Conservation (phyloP, 2,113 vertebrate species). For the Perca schrenkii region DNA sequence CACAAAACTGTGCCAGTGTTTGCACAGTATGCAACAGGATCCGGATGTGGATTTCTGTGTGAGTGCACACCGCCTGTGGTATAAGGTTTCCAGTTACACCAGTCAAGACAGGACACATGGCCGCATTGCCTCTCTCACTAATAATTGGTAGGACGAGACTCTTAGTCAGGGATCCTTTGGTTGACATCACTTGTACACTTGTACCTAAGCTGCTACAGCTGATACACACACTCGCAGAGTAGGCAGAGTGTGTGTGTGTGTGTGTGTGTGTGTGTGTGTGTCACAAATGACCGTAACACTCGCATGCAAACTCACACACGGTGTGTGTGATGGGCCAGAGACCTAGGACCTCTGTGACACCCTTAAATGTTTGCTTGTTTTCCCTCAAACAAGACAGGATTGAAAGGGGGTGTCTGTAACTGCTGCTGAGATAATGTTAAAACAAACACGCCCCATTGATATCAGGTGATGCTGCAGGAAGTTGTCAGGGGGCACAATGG, state of each 20-base stretch:
- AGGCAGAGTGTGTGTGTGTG: conserved; percentile 20
- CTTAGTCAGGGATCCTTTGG: conserved; percentile 44
- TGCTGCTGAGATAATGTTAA: conserved; percentile 80
- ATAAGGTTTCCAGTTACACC: conserved; percentile 55
- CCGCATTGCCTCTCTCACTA: conserved; percentile 33
- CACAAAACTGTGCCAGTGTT: not conserved
- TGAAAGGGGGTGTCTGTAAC: conserved; percentile 69
- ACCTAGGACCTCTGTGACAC: conserved; percentile 74
- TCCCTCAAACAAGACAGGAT: conserved; percentile 63
- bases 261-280: conserved; percentile 21
- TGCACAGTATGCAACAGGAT: conserved; percentile 13
- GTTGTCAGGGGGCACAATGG: conserved; percentile 76
- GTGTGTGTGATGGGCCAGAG: conserved; percentile 43
- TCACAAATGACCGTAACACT: conserved; percentile 24
- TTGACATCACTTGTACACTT: conserved; percentile 55
- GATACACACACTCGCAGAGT: conserved; percentile 10
- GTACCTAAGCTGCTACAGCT: conserved; percentile 52
- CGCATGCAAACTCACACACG: conserved; percentile 34
- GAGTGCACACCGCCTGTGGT: conserved; percentile 22
- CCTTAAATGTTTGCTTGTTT: conserved; percentile 76
- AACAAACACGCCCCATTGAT: conserved; percentile 82
- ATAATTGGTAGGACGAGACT: conserved; percentile 29
- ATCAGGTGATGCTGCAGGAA: conserved; percentile 80
- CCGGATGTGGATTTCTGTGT: conserved; percentile 11
- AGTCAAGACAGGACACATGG: conserved; percentile 37